A percentile compares a stretch with the other conserved stretches of the same genome.
phyloP scores from a whole-genome alignment of 2,113 vertebrate species.

The Carollia perspicillata region DNA sequence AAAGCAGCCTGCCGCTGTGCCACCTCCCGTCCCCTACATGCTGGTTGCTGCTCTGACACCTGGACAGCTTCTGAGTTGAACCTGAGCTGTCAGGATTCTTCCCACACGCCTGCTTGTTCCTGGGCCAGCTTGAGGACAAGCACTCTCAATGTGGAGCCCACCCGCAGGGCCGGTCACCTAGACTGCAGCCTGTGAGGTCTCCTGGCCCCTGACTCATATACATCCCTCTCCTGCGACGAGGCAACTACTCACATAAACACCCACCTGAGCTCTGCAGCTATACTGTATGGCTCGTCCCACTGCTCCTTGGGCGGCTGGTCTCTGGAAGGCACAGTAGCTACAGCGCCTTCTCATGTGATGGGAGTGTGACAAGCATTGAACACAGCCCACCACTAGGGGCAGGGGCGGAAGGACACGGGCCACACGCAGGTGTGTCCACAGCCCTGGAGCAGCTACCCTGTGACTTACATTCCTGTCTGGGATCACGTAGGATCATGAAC shows the following conservation, averaged over 20 bases:
- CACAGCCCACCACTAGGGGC: neutral
- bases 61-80: neutral
- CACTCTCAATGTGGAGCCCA: neutral
- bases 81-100: neutral
- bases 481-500: neutral
- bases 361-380: neutral
- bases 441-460: neutral
- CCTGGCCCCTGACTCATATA: neutral
- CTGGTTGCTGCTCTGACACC: neutral
- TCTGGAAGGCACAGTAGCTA: rapidly evolving
- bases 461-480: neutral
- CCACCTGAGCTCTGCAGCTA: neutral
- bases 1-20: neutral
- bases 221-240: neutral
- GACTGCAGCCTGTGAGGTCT: neutral
- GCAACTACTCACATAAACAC: neutral
- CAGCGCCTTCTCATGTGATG: rapidly evolving
- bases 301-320: neutral
- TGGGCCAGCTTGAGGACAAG: neutral
- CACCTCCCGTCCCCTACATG: neutral
- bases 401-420: neutral
- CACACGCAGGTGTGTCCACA: neutral
- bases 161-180: neutral
- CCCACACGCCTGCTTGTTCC: neutral
- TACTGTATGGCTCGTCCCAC: neutral